Conservation (phyloP, 2,797 vertebrate genomes). For the Percopsis omiscomaycus region DNA sequence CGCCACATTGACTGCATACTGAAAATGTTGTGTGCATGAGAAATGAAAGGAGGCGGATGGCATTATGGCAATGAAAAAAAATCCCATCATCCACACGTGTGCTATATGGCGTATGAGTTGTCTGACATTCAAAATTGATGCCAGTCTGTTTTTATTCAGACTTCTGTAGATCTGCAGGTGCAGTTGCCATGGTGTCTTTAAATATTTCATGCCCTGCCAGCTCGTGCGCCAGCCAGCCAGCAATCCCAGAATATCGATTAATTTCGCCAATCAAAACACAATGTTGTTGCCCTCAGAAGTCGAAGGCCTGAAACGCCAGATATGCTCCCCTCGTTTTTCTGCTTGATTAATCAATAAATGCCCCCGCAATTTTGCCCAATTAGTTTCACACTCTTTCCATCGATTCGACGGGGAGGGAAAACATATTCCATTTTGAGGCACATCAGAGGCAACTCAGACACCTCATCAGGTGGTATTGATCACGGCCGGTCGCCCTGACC, state of each 20-base stretch:
- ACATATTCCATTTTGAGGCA: conserved; percentile 80
- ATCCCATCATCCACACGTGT: conserved; percentile 56
- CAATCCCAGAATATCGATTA: conserved; percentile 66
- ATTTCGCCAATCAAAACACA: conserved; percentile 74
- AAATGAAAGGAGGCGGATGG: conserved; percentile 54
- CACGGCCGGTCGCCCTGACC: conserved; percentile 63
- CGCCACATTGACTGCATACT: conserved; percentile 46
- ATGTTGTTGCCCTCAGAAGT: conserved; percentile 61
- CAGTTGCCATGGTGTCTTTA: conserved; percentile 58
- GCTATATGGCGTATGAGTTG: conserved; percentile 42
- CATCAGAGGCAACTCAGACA: conserved; percentile 77
- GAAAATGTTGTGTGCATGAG: conserved; percentile 58
- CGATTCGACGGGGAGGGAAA: conserved; percentile 73
- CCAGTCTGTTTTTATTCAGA: conserved; percentile 63
- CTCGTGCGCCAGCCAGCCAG: conserved; percentile 52
- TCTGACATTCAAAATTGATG: conserved; percentile 69
- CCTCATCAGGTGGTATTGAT: conserved; percentile 83
- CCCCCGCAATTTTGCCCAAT: conserved; percentile 80
- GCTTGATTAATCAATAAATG: conserved; percentile 83
- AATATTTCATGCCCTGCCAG: conserved; percentile 68
- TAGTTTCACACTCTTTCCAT: conserved; percentile 80
- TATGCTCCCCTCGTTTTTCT: conserved; percentile 75
- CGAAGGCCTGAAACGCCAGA: conserved; percentile 45
- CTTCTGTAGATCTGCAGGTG: conserved; percentile 54
- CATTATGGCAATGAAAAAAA: conserved; percentile 21